Evolutionary conservation across 2,797 vertebrate species (phyloP).

Genomic region (Catharus ustulatus): DNA sequence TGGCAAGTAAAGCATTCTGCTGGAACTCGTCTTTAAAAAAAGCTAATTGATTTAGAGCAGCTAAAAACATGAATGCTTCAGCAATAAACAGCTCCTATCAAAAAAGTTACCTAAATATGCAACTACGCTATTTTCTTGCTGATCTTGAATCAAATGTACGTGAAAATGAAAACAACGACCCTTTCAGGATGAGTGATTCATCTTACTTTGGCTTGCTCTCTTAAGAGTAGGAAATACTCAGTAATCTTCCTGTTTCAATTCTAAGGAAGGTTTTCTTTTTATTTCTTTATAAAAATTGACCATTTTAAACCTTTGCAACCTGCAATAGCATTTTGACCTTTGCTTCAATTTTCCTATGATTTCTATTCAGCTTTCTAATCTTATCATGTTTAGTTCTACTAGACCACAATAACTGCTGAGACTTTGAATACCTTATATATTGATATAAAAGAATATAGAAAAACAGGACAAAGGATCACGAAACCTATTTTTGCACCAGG

Average conservation of each 20-base stretch:
- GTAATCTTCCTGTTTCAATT: background rate
- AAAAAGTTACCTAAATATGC: background rate
- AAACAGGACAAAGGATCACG: background rate
- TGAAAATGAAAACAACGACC: background rate
- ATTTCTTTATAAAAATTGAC: background rate
- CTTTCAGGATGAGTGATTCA: background rate
- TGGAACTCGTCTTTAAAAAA: background rate
- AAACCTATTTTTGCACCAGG: background rate
- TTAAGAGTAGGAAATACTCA: background rate
- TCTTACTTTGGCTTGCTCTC: background rate
- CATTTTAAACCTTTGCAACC: background rate
- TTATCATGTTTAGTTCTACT: background rate
- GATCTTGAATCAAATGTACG: background rate
- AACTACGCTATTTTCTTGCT: background rate
- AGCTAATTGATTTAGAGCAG: background rate
- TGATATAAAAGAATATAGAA: background rate
- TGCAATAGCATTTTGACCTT: background rate
- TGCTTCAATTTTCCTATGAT: background rate
- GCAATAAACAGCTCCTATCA: background rate
- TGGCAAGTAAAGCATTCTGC: background rate
- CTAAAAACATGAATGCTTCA: background rate
- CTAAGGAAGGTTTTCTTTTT: background rate
- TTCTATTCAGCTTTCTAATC: background rate
- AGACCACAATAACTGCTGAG: background rate
- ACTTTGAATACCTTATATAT: background rate